phyloP scores from a whole-genome alignment of 2,888 invertebrate genomes.

The Latrodectus elegans region DNA sequence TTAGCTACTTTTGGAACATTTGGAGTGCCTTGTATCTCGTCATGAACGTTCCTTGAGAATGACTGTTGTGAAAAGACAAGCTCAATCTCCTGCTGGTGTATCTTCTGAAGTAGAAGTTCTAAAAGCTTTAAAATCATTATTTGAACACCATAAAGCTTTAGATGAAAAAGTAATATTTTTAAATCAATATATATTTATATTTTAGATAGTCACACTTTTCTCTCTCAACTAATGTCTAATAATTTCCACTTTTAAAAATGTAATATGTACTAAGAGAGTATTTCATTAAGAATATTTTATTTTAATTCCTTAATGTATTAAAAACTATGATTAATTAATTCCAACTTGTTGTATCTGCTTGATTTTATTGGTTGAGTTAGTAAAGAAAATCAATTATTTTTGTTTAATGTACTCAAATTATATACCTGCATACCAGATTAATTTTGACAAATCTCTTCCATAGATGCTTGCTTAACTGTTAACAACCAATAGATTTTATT shows the following conservation, averaged over 20 bases:
- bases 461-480: no score
- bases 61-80: slow-evolving; percentile 99
- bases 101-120: slow-evolving; percentile 99
- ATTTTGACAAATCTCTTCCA: no score
- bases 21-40: slow-evolving; percentile 98
- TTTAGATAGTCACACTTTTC: not conserved
- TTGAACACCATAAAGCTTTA: slow-evolving; percentile 99
- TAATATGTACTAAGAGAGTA: not conserved
- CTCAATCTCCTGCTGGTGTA: slow-evolving; percentile 98
- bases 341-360: no score
- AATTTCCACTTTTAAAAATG: not conserved
- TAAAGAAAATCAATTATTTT: no score
- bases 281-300: no score
- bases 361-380: no score
- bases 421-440: no score
- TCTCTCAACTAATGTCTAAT: not conserved
- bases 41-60: slow-evolving; percentile 99
- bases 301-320: no score
- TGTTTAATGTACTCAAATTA: no score
- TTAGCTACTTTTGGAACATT: slow-evolving; percentile 96
- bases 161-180: slow-evolving; percentile 87
- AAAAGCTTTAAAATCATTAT: slow-evolving; percentile 98
- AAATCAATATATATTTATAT: not conserved
- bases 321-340: no score
- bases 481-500: no score